Percentiles rank a stretch among this genome's conserved stretches.
These are phyloP conservation scores for Galbula dea DNA, from an alignment of 2,113 vertebrate genomes.

Conservation along the genomic window DNA sequence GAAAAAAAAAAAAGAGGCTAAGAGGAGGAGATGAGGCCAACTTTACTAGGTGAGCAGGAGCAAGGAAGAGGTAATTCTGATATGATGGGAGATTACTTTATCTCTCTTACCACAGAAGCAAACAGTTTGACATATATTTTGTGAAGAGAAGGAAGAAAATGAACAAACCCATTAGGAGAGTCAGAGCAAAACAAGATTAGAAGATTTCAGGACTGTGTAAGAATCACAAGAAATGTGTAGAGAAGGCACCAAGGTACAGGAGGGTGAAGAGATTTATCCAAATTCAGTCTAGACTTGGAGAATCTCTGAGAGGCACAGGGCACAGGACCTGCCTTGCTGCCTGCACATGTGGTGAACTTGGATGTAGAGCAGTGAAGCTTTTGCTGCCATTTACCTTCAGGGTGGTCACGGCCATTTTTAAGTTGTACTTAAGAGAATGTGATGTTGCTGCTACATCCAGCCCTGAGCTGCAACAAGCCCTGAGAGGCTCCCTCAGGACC, in stretches of 20 bases:
- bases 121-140: neutral
- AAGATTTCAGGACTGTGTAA: neutral
- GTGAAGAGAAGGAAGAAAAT: neutral
- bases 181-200: neutral
- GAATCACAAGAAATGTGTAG: neutral
- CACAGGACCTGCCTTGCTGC: neutral
- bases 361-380: neutral
- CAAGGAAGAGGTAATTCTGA: neutral
- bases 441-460: neutral
- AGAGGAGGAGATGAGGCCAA: neutral
- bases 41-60: neutral
- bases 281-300: neutral
- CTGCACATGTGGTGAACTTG: fast-evolving
- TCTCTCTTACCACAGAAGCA: neutral
- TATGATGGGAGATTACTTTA: neutral
- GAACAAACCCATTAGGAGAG: neutral
- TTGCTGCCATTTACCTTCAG: neutral
- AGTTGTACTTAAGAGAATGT: neutral
- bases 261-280: neutral
- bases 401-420: neutral
- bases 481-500: neutral
- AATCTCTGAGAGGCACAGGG: neutral
- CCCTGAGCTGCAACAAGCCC: neutral
- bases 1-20: neutral
- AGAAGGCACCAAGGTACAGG: neutral